These are phyloP conservation scores for Poecilia latipinna DNA, from an alignment of 2,113 vertebrate species.

Conservation along the genomic window DNA sequence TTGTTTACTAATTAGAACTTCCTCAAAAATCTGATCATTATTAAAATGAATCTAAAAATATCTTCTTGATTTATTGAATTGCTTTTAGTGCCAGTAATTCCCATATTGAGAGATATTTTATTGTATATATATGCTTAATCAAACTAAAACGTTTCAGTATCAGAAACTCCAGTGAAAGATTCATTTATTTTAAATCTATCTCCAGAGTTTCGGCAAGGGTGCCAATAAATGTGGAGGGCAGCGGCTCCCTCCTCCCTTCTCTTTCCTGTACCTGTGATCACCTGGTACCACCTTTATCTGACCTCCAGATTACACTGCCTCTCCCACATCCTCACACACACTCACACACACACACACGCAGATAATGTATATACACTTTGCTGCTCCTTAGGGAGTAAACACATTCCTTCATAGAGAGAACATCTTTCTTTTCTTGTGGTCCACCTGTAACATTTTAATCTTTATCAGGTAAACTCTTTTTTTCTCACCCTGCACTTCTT, in stretches of 20 bases:
- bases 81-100: no score
- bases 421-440: slow-evolving; percentile 25
- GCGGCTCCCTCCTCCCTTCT: slow-evolving; percentile 20
- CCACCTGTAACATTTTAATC: slow-evolving; percentile 38
- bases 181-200: not conserved
- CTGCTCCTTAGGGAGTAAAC: slow-evolving; percentile 58
- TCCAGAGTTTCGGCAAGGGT: not conserved
- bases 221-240: not conserved
- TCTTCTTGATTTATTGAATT: no score
- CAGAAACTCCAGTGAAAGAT: not conserved
- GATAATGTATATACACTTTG: slow-evolving; percentile 17
- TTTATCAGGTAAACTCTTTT: slow-evolving; percentile 7
- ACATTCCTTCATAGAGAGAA: slow-evolving; percentile 50
- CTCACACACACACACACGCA: slow-evolving; percentile 15
- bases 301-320: slow-evolving; percentile 42
- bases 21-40: no score
- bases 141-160: not conserved
- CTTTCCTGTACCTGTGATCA: slow-evolving; percentile 71
- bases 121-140: no score
- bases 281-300: slow-evolving; percentile 70
- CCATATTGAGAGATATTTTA: no score
- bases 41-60: no score
- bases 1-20: no score
- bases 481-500: slow-evolving; percentile 8
- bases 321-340: not conserved